These are phyloP conservation scores for Copidosoma floridanum DNA, from an alignment of 1,140 invertebrate species.

Conservation along the genomic window DNA sequence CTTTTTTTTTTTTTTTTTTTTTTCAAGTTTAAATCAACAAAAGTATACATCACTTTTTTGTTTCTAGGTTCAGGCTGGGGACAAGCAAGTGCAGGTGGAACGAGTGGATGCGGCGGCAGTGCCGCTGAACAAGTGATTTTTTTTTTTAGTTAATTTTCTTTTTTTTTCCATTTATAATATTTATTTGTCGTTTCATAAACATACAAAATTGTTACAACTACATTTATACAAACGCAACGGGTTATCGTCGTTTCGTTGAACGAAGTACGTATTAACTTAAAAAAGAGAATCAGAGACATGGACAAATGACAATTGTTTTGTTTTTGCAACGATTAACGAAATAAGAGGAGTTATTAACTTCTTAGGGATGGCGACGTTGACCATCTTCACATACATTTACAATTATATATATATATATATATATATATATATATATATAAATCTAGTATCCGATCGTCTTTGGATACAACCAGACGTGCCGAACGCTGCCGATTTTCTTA, in stretches of 20 bases:
- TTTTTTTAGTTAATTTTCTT: no score
- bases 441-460: no score
- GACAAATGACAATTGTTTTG: constrained; percentile 1
- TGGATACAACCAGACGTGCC: no score
- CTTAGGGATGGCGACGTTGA: constrained; percentile 42
- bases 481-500: no score
- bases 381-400: constrained; percentile 22
- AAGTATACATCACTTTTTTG: not conserved
- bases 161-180: constrained; percentile 59
- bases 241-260: no score
- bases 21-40: not conserved
- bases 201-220: constrained; percentile 59
- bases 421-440: constrained; percentile 30
- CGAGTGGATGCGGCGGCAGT: constrained; percentile 5
- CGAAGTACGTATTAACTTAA: no score
- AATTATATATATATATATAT: constrained; percentile 11
- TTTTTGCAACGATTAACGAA: not conserved
- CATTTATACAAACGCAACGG: constrained; percentile 59
- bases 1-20: not conserved
- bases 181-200: constrained; percentile 59
- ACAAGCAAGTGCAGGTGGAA: not conserved
- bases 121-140: constrained; percentile 29
- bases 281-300: no score
- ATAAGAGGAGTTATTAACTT: not conserved
- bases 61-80: not conserved